Conservation (phyloP, 2,113 vertebrate genomes). For the Mirounga angustirostris region DNA sequence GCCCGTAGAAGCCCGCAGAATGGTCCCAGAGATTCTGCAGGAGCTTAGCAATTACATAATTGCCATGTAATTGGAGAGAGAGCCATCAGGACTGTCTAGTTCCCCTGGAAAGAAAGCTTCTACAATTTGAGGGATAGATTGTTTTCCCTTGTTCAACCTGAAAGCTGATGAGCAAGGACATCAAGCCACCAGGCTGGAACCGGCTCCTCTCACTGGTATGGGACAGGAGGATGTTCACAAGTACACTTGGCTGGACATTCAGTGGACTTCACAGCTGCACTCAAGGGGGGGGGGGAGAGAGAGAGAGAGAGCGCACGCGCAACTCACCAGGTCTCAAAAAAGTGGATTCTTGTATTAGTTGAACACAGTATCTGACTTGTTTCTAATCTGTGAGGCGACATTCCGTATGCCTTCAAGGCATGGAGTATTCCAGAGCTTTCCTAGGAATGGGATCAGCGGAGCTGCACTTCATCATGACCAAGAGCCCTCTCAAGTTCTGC, state of each 20-base stretch:
- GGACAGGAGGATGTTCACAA: constrained; percentile 66
- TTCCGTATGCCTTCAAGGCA: constrained; percentile 34
- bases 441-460: constrained; percentile 25
- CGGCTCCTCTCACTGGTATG: constrained; percentile 15
- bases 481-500: constrained; percentile 64
- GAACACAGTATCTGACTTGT: background rate
- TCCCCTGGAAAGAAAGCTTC: constrained; percentile 70
- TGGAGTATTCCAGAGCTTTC: constrained; percentile 44
- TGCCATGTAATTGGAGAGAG: constrained; percentile 81
- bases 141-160: constrained; percentile 76
- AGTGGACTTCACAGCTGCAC: constrained; percentile 14
- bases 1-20: constrained; percentile 79
- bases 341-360: constrained; percentile 13
- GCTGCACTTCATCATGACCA: background rate
- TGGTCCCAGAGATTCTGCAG: constrained; percentile 79
- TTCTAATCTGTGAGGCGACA: background rate
- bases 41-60: constrained; percentile 84
- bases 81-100: constrained; percentile 79
- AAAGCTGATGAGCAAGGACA: constrained; percentile 68
- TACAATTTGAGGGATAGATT: constrained; percentile 59
- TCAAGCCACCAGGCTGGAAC: background rate
- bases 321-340: background rate
- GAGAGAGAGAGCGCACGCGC: background rate
- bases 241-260: constrained; percentile 54
- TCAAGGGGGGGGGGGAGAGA: background rate